Evolutionary conservation across 2,797 vertebrate species (phyloP).

Genomic region (Microchirus variegatus): DNA sequence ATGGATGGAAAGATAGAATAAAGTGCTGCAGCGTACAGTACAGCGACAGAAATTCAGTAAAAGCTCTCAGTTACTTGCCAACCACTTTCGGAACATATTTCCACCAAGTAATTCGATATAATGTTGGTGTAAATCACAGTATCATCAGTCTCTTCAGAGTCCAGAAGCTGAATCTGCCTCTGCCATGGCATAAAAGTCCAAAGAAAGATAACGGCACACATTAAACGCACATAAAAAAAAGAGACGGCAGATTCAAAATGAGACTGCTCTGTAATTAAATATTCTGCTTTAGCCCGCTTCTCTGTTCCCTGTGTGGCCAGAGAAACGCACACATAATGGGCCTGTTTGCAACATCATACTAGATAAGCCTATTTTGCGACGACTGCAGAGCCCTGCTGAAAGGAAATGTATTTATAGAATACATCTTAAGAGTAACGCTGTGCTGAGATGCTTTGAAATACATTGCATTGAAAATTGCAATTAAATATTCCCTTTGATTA

Average conservation of each 20-base stretch:
- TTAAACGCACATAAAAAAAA: too few species aligned
- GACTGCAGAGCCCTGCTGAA: constrained; percentile 34
- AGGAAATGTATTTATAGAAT: constrained; percentile 41
- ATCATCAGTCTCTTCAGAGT: too few species aligned
- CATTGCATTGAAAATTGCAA: constrained; percentile 57
- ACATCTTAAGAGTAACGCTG: constrained; percentile 29
- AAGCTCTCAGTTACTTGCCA: too few species aligned
- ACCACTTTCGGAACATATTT: too few species aligned
- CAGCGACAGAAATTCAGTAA: too few species aligned
- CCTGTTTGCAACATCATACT: constrained; percentile 35
- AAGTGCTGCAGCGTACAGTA: too few species aligned
- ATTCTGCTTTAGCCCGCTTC: neutral
- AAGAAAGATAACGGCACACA: too few species aligned
- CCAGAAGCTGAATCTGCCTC: too few species aligned
- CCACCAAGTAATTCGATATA: too few species aligned
- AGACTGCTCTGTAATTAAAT: neutral
- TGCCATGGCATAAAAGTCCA: too few species aligned
- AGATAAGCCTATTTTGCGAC: constrained; percentile 39
- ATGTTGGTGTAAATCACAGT: too few species aligned
- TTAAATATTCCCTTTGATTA: constrained; percentile 72
- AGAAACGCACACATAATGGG: constrained; percentile 20
- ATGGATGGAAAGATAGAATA: too few species aligned
- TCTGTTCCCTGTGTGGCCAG: constrained; percentile 6
- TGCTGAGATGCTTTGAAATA: constrained; percentile 54
- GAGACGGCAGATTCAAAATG: neutral